A percentile compares a stretch with the other conserved stretches of the same genome.
These are phyloP conservation scores for Lobophora halterata DNA, from an alignment of 2,888 invertebrate species.

Conservation along the genomic window DNA sequence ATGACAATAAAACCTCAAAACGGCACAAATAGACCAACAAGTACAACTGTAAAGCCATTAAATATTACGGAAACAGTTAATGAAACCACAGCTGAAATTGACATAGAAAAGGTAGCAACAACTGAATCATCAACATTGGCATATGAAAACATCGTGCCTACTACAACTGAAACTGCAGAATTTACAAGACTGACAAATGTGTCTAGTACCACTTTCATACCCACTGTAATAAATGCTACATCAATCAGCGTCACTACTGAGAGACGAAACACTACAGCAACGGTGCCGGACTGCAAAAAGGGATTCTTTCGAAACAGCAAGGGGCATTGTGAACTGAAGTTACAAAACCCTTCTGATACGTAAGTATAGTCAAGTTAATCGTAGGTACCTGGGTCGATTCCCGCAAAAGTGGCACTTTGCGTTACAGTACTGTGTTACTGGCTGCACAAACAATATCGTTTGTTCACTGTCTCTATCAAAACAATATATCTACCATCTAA, in stretches of 20 bases:
- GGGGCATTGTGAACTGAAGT: slow-evolving; percentile 64
- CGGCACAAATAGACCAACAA: slow-evolving; percentile 64
- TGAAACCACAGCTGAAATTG: too few relatives aligned
- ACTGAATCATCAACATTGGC: slow-evolving; percentile 29
- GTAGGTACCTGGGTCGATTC: too few relatives aligned
- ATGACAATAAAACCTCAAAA: slow-evolving; percentile 84
- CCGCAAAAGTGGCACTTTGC: too few relatives aligned
- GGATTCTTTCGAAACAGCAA: slow-evolving; percentile 62
- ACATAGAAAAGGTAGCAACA: slow-evolving; percentile 23
- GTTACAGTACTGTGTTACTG: too few relatives aligned
- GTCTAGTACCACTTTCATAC: slow-evolving; percentile 28
- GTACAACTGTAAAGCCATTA: slow-evolving; percentile 65
- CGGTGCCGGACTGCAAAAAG: slow-evolving; percentile 51
- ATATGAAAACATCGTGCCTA: slow-evolving; percentile 32
- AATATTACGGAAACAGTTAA: slow-evolving; percentile 44
- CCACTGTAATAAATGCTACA: slow-evolving; percentile 19
- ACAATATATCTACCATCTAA: background rate
- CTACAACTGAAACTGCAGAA: slow-evolving; percentile 26
- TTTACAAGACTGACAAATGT: slow-evolving; percentile 9
- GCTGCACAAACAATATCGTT: too few relatives aligned
- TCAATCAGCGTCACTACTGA: slow-evolving; percentile 1
- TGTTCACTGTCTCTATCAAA: too few relatives aligned
- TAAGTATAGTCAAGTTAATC: slow-evolving; percentile 44
- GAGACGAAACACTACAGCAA: slow-evolving; percentile 21
- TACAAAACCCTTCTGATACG: slow-evolving; percentile 65